These are phyloP conservation scores for Lindbergichthys nudifrons DNA, from an alignment of 2,797 vertebrate species.

Conservation along the genomic window DNA sequence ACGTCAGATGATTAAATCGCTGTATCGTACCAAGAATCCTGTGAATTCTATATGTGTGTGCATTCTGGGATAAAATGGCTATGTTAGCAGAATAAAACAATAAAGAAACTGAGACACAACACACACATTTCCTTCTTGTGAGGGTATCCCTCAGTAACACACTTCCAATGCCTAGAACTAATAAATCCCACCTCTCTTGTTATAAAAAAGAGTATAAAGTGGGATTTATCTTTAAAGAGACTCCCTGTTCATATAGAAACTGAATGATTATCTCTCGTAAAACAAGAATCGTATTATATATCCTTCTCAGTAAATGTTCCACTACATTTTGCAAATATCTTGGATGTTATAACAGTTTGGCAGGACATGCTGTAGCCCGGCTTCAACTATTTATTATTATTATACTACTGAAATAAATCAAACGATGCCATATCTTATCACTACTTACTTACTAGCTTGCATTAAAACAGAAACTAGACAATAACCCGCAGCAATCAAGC, in stretches of 20 bases:
- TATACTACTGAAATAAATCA: conserved; percentile 18
- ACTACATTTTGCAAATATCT: conserved; percentile 10
- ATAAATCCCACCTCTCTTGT: conserved; percentile 33
- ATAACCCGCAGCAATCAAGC: conserved; percentile 5
- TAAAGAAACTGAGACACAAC: conserved; percentile 4
- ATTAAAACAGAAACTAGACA: background rate
- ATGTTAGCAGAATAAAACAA: conserved; percentile 6
- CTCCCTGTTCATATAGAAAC: conserved; percentile 9
- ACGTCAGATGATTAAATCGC: conserved; percentile 10
- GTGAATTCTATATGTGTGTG: conserved; percentile 5
- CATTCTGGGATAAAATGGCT: conserved; percentile 17
- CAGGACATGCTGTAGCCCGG: conserved; percentile 21
- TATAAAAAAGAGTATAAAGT: conserved; percentile 26
- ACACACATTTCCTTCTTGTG: conserved; percentile 10
- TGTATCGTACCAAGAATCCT: background rate
- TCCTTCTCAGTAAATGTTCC: conserved; percentile 29
- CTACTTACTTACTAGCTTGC: conserved; percentile 8
- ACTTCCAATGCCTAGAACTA: background rate
- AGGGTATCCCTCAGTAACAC: conserved; percentile 1
- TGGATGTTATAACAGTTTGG: conserved; percentile 22
- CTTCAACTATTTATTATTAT: conserved; percentile 16
- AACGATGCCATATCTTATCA: conserved; percentile 5
- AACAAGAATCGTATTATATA: conserved; percentile 27
- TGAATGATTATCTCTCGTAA: conserved; percentile 21
- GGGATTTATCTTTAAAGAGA: conserved; percentile 25